A percentile compares a stretch with the other conserved stretches of the same genome.
phyloP scores from a whole-genome alignment of 2,797 vertebrate genomes.

The Lemur catta region DNA sequence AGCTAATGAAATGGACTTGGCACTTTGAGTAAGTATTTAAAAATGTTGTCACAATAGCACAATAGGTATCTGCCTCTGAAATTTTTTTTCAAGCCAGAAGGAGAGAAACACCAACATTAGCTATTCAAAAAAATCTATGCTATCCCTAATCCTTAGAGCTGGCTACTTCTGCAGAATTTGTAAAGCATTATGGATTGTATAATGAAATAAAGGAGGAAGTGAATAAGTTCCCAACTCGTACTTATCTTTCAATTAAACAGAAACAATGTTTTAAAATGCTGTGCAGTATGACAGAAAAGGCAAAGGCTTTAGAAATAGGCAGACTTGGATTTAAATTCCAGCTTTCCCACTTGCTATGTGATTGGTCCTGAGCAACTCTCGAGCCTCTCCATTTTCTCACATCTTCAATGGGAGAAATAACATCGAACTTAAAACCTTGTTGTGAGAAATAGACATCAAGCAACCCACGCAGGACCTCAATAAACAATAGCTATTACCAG shows the following conservation, averaged over 20 bases:
- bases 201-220: background rate
- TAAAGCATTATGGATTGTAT: background rate
- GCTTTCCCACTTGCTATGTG: background rate
- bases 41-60: background rate
- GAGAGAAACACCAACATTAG: background rate
- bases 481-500: background rate
- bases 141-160: background rate
- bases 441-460: background rate
- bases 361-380: background rate
- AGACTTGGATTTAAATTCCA: background rate
- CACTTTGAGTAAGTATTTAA: background rate
- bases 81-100: background rate
- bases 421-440: background rate
- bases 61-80: constrained; percentile 1
- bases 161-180: background rate
- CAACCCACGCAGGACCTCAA: background rate
- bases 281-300: background rate
- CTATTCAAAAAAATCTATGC: background rate
- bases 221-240: background rate
- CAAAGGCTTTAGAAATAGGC: background rate
- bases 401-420: background rate
- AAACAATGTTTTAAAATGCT: background rate
- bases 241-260: background rate
- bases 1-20: background rate
- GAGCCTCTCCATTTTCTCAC: background rate